Evolutionary conservation across 2,113 vertebrate species (phyloP).

Genomic region (Artemisiospiza belli): DNA sequence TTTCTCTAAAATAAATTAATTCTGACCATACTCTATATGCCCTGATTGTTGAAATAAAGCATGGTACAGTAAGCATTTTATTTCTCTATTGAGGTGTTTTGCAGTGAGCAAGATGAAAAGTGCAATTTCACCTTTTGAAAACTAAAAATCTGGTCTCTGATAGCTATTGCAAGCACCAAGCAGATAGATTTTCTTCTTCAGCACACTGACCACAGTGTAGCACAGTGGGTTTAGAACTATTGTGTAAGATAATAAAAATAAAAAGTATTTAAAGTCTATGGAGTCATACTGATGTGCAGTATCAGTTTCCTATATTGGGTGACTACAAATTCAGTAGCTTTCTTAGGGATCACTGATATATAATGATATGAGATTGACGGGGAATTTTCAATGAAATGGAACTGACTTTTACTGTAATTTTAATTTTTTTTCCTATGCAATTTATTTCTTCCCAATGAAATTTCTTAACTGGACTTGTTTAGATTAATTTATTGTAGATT

Average conservation of each 20-base stretch:
- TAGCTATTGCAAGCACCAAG: neutral
- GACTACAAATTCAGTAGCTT: neutral
- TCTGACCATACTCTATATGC: neutral
- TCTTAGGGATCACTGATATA: neutral
- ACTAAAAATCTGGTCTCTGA: neutral
- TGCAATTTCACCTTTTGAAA: neutral
- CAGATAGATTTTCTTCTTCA: neutral
- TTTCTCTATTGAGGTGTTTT: neutral
- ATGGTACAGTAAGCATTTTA: neutral
- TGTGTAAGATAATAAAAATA: neutral
- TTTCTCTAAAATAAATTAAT: neutral
- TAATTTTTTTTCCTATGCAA: neutral
- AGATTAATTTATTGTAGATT: neutral
- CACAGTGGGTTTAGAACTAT: neutral
- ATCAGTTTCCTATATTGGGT: neutral
- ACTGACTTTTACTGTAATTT: neutral
- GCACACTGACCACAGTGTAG: neutral
- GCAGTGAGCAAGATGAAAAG: neutral
- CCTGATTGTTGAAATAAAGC: neutral
- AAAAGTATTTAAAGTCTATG: neutral
- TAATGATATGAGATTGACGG: rapidly evolving
- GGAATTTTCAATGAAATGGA: neutral
- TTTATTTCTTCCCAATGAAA: neutral
- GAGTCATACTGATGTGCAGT: neutral
- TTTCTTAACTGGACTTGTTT: neutral